A percentile compares a stretch with the other conserved stretches of the same genome.
These are phyloP conservation scores for Synergus gifuensis DNA, from an alignment of 2,888 invertebrate genomes.

Conservation along the genomic window DNA sequence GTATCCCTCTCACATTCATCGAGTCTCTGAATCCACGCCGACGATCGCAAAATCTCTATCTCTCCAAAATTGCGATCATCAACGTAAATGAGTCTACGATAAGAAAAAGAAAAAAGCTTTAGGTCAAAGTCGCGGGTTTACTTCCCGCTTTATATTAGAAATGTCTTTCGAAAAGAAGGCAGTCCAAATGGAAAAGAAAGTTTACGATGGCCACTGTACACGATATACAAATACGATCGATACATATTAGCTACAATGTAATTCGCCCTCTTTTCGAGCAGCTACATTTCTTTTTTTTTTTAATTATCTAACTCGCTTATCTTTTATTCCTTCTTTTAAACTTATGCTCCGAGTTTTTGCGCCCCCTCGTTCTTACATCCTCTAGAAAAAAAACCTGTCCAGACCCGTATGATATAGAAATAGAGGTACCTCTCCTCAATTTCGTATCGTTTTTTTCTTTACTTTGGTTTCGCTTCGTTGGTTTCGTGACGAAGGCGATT, in stretches of 20 bases:
- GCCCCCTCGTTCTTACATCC: conserved; percentile 29
- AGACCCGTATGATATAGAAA: conserved; percentile 37
- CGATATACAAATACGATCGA: conserved; percentile 68
- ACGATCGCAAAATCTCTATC: conserved; percentile 1
- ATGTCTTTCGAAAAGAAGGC: neutral
- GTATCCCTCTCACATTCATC: conserved; percentile 50
- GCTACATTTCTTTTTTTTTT: neutral
- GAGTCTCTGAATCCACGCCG: neutral
- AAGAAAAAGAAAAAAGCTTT: conserved; percentile 27
- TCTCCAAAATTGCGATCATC: neutral
- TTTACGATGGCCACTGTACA: conserved; percentile 67
- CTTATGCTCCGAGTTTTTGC: conserved; percentile 45
- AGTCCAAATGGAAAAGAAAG: conserved; percentile 43
- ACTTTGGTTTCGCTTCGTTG: conserved; percentile 55
- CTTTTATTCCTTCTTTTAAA: conserved; percentile 44
- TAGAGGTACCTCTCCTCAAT: conserved; percentile 22
- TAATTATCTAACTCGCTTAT: conserved; percentile 2
- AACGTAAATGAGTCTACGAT: neutral
- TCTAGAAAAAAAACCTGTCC: neutral
- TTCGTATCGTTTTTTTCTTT: conserved; percentile 43
- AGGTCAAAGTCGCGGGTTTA: neutral
- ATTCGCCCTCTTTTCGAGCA: conserved; percentile 3
- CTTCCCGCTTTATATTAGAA: conserved; percentile 17
- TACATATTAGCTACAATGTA: conserved; percentile 45
- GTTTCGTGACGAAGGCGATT: conserved; percentile 64